A percentile compares a stretch with the other conserved stretches of the same genome.
phyloP scores from a whole-genome alignment of 2,113 vertebrate species.

The Zosterops lateralis region DNA sequence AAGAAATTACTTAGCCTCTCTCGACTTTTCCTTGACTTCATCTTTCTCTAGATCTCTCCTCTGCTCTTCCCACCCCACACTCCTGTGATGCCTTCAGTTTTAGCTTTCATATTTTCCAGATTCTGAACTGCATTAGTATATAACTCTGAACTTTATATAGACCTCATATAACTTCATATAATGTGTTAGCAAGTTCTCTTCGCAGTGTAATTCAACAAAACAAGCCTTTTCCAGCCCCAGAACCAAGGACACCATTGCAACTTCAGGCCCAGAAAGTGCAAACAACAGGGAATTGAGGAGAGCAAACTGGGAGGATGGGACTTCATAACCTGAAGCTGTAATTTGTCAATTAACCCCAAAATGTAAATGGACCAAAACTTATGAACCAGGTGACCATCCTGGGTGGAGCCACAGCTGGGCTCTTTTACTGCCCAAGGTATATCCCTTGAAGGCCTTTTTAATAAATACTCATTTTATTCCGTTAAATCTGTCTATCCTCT shows the following conservation, averaged over 20 bases:
- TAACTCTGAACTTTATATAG: neutral
- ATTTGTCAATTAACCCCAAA: neutral
- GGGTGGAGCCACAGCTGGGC: neutral
- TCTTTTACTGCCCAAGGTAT: neutral
- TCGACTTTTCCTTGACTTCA: neutral
- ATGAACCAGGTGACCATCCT: neutral
- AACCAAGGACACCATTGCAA: neutral
- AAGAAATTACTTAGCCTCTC: neutral
- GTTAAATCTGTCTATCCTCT: neutral
- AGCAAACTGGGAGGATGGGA: neutral
- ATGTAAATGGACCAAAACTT: neutral
- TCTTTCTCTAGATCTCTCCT: neutral
- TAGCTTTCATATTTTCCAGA: neutral
- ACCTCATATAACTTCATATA: neutral
- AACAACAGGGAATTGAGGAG: neutral
- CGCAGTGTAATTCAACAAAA: neutral
- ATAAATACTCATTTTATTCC: neutral
- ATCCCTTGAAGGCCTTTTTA: neutral
- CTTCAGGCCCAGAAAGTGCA: neutral
- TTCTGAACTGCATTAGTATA: neutral
- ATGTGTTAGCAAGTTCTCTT: neutral
- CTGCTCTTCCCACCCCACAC: neutral
- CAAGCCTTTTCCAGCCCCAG: neutral
- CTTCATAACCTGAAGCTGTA: neutral
- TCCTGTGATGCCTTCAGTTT: neutral